Evolutionary conservation across 64 coral and sea anemone species (phyloP), one percentile per base, ranked within the genome.

Genomic region (Pocillopora verrucosa): DNA sequence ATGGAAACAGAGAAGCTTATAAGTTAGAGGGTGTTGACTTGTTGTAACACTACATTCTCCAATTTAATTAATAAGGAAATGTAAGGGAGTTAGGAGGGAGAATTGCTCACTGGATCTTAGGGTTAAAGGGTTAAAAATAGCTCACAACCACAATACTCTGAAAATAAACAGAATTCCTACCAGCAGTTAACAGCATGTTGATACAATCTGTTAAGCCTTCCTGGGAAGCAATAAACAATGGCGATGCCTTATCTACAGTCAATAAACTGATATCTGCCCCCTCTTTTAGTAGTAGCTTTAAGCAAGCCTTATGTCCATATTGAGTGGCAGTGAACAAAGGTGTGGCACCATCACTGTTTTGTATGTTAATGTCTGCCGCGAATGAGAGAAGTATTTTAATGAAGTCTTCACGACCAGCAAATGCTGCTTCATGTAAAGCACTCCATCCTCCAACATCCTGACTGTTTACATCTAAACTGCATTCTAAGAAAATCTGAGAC

Each of bases 391-490:
- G 88, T 15, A 38, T 16, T 10, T 89, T 20, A 4, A 91, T 77
- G 61, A 88, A 93, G 12, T 34, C 60, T 36, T 22, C 30, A 34
- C 82, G 60, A 10, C 95, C 95, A 36, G 87, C 72, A 82, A 60
- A 93, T 4, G 95, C 95, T 64, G 95, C 95, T 60, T 97, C 95
- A 38, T 97, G 95, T 13, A 97, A 51, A 1, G 91, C 95, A 38
- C 88, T 75, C 95, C 95, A 97, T 6, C 95, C 95, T 56, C 95
- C 92, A 45, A 83, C 84, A 79, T 97, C 95, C 76, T 93, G 74
- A 5, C 59, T 76, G 26, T 97, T 77, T 10, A 91, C 59, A 58
- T 93, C 78, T 11, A 97, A 38, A 61, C 77, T 76, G 59, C 77
- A 36, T 4, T 74, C 36, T 2, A 91, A 73, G 63, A 92, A 91